Base-by-base conservation (phyloP, 2,797 vertebrate genomes). In the Pyrocephalus nanus region DNA sequence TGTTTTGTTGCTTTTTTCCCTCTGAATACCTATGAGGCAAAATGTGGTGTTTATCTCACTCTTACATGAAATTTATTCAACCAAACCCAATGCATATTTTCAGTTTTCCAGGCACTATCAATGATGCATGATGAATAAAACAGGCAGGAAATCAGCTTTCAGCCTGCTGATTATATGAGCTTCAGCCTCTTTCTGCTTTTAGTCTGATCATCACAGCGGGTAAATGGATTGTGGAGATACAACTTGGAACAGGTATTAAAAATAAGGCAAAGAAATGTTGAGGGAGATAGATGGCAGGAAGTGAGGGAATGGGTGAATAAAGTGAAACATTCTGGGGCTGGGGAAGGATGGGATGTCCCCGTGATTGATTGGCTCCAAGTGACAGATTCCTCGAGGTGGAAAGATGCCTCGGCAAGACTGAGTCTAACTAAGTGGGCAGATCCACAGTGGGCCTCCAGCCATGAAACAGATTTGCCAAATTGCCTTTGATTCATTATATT, bases 401-500 rank as follows among this genome's bases (percentile, higher is more conserved):
- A 76, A 69, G 81, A 25, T 43, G 45, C 16, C 72, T 88, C 94
- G 93, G 91, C 78, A 85, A 70, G 72, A 51, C 23, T 64, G 92
- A 82, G 27, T 15, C 87, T 60, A 79, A 69, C 96, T 58, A 10
- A 87, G 78, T 36, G 74, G 13, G 32, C 79, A 88, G 60, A 77
- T 47, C 79, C n/a, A 9, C 6, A 4, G 14, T 53, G 58, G 90
- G 95, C 94, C 86, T 83, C 77, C 60, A 67, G 80, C 95, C 92
- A 87, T 40, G 6, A 22, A 54, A 48, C 32, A 81, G 86, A 53
- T 94, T 92, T 93, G 95, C 92, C 92, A 96, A 96, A 90, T 85
- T 93, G 95, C 94, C 89, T 96, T 93, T 92, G 89, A 91, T 92
- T 95, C 47, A 6, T 94, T 90, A 42, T 64, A 86, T 93, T 95